Evolutionary conservation across 1,140 invertebrate species (phyloP).

Genomic region (Agrilus planipennis): DNA sequence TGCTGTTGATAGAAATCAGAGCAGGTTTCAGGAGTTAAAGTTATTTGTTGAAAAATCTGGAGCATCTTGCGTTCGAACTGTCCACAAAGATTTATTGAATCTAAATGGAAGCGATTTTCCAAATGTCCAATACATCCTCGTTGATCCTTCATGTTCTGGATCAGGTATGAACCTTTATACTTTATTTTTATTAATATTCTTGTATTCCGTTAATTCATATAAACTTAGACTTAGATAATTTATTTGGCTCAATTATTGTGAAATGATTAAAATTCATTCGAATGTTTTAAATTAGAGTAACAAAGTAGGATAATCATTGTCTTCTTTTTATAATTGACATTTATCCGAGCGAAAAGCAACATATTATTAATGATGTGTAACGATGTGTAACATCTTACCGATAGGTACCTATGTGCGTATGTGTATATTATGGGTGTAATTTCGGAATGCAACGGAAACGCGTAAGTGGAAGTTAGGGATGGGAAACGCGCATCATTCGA

Average conservation of each 20-base stretch:
- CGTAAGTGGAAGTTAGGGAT: too few species aligned
- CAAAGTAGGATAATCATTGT: too few species aligned
- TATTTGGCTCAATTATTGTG: neutral
- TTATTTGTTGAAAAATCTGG: conserved; percentile 49
- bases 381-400: too few species aligned
- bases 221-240: neutral
- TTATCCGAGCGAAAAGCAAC: too few species aligned
- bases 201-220: too few species aligned
- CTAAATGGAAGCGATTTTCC: conserved; percentile 48
- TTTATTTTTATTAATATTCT: neutral
- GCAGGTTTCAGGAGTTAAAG: conserved; percentile 52
- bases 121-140: conserved; percentile 76
- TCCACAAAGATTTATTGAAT: conserved; percentile 59
- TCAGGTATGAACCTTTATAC: conserved; percentile 52
- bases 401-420: too few species aligned
- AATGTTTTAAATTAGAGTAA: too few species aligned
- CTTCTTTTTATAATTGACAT: too few species aligned
- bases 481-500: too few species aligned
- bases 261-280: neutral
- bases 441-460: too few species aligned
- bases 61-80: conserved; percentile 51
- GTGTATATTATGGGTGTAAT: too few species aligned
- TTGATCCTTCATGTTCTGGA: conserved; percentile 93
- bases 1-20: conserved; percentile 64
- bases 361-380: too few species aligned